Base-by-base conservation (phyloP, 2,888 invertebrate species). In the Ormia ochracea region DNA sequence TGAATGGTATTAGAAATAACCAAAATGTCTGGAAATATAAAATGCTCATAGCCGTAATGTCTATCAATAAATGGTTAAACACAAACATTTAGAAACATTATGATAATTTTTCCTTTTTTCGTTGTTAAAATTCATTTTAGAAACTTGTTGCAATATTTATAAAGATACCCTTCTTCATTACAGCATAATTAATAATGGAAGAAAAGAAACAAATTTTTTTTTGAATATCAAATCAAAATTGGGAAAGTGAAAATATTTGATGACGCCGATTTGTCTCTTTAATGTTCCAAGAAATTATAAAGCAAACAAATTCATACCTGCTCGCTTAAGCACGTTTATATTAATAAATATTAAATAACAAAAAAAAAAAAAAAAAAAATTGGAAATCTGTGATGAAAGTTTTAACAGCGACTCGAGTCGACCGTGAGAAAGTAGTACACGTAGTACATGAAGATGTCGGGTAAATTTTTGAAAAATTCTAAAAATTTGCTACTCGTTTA, bases 201-300 rank as follows among this genome's bases (percentile, higher is more conserved):
- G n/a, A 43, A 38, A 23, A 48, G 41, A 7, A 33, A 28, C 9
- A 28, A 56, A 56, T 41, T 7, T 31, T 36, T 50, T 59, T 10
- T 1, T 50, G 21, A 36, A 28, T 14, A 59, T 17, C 26, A 28
- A 59, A 28, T 54, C 12, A 19, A 52, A 52, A 23, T 50, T 23
- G 19, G 1, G 45, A 68, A 66, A 70, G 45, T 38, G 5, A 72
- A 68, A 26, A 48, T 61, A 33, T 80, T 66, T 72, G 76, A 80
- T 63, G 80, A 68, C 80, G 76, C 80, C 80, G 80, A 76, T 68
- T 68, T 72, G 76, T 80, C 79, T 79, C 65, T 63, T 76, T 54
- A 45, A 41, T 31, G 23, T 59, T 41, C 26, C 14, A 41, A 12
- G 17, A 65, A 48, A 33, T 33, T 10, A 9, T 21, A 33, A 48